Evolutionary conservation across 2,113 vertebrate species (phyloP).

Genomic region (Daubentonia madagascariensis): DNA sequence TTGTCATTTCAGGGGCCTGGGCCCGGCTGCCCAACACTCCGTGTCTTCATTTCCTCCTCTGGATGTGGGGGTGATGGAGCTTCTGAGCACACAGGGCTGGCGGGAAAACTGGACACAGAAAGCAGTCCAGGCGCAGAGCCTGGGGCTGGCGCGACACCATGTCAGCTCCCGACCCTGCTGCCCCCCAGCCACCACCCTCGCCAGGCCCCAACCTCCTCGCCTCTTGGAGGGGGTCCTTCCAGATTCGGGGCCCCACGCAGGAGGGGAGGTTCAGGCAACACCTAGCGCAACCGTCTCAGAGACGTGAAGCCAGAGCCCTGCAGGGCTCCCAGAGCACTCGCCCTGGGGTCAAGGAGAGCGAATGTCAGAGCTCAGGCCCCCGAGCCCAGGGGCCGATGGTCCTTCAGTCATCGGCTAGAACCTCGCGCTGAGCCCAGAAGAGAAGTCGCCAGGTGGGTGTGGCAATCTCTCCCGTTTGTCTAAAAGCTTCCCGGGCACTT

Average conservation of each 20-base stretch:
- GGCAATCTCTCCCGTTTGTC: not conserved
- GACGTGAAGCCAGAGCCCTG: not conserved
- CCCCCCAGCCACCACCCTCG: not conserved
- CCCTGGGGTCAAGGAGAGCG: not conserved
- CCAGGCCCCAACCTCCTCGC: no score
- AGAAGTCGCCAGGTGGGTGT: not conserved
- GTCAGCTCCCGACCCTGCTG: no score
- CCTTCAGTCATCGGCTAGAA: no score
- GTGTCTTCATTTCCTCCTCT: not conserved
- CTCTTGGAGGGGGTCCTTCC: not conserved
- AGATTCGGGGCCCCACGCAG: not conserved
- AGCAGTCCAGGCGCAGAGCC: not conserved
- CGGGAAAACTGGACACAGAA: not conserved
- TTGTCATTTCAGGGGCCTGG: not conserved
- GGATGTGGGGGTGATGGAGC: not conserved
- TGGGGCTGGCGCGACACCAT: no score
- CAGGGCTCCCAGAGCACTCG: no score
- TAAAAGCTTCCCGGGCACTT: no score
- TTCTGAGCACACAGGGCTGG: not conserved
- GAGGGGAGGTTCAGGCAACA: not conserved
- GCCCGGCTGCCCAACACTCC: not conserved
- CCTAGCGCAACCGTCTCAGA: not conserved
- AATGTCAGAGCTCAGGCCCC: not conserved
- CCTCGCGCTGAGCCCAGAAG: no score
- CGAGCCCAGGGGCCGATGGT: no score